phyloP scores from a whole-genome alignment of 1,140 invertebrate species.

The Ips typographus region DNA sequence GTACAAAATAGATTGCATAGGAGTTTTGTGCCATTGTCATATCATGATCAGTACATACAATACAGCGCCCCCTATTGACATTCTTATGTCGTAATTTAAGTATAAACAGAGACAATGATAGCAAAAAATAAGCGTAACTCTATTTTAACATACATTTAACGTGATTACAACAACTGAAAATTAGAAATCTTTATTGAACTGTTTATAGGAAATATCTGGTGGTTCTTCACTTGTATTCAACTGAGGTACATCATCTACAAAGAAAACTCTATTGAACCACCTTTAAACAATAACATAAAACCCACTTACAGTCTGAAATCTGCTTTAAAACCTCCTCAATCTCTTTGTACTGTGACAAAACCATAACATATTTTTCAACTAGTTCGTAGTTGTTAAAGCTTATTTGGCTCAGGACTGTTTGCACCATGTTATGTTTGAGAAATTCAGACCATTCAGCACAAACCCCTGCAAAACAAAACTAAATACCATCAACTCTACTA shows the following conservation, averaged over 20 bases:
- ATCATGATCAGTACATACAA: no score
- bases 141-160: no score
- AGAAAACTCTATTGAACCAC: not conserved
- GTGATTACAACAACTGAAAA: not conserved
- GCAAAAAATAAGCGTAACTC: no score
- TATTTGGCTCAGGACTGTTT: constrained; percentile 37
- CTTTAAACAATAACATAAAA: not conserved
- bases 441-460: constrained; percentile 28
- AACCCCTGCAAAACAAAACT: constrained; percentile 7
- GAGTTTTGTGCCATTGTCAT: no score
- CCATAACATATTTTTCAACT: constrained; percentile 38
- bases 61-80: no score
- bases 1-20: no score
- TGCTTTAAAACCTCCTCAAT: constrained; percentile 26
- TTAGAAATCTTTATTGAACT: constrained; percentile 25
- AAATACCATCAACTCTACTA: constrained; percentile 1
- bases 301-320: constrained; percentile 20
- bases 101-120: no score
- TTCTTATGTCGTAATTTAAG: no score
- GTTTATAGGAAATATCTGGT: constrained; percentile 9
- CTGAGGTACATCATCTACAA: constrained; percentile 13
- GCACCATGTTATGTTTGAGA: constrained; percentile 31
- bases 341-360: constrained; percentile 39
- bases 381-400: constrained; percentile 39
- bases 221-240: constrained; percentile 19